Evolutionary conservation across 2,113 vertebrate genomes (phyloP).

Genomic region (Triplophysa rosa): DNA sequence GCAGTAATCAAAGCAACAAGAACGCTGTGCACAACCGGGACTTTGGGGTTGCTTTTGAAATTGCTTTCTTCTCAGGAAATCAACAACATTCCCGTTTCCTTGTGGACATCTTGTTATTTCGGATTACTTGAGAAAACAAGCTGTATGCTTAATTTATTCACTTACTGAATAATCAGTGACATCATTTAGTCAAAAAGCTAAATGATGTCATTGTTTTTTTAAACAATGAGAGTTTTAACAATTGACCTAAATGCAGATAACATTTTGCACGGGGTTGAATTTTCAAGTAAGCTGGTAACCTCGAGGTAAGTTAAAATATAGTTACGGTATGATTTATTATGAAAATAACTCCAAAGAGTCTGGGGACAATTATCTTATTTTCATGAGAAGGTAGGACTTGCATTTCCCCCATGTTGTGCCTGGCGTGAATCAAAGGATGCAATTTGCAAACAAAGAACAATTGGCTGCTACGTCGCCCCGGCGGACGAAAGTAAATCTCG

Average conservation of each 20-base stretch:
- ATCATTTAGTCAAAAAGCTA: too few species aligned
- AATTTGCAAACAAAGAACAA: slow-evolving; percentile 55
- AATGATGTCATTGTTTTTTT: neutral
- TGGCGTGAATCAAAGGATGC: slow-evolving; percentile 49
- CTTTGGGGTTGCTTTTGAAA: slow-evolving; percentile 42
- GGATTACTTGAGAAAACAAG: too few species aligned
- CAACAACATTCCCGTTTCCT: slow-evolving; percentile 16
- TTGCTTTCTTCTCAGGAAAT: slow-evolving; percentile 46
- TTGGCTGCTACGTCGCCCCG: slow-evolving; percentile 48
- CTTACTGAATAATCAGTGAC: too few species aligned
- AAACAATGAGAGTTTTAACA: slow-evolving; percentile 8
- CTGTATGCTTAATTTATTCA: too few species aligned
- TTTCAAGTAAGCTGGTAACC: neutral
- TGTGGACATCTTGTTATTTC: too few species aligned
- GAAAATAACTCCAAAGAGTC: slow-evolving; percentile 24
- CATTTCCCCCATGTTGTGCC: slow-evolving; percentile 41
- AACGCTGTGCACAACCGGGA: slow-evolving; percentile 11
- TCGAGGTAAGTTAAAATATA: neutral
- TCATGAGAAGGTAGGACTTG: slow-evolving; percentile 19
- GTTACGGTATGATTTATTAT: slow-evolving; percentile 12
- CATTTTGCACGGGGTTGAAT: slow-evolving; percentile 7
- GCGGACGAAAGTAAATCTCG: slow-evolving; percentile 49
- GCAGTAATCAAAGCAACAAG: slow-evolving; percentile 48
- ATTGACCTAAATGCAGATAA: neutral
- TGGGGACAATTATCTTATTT: slow-evolving; percentile 26